Percentiles rank a stretch among this genome's conserved stretches.
These are phyloP conservation scores for Drosophila pruinosa DNA, from an alignment of 1,140 invertebrate species.

Conservation along the genomic window DNA sequence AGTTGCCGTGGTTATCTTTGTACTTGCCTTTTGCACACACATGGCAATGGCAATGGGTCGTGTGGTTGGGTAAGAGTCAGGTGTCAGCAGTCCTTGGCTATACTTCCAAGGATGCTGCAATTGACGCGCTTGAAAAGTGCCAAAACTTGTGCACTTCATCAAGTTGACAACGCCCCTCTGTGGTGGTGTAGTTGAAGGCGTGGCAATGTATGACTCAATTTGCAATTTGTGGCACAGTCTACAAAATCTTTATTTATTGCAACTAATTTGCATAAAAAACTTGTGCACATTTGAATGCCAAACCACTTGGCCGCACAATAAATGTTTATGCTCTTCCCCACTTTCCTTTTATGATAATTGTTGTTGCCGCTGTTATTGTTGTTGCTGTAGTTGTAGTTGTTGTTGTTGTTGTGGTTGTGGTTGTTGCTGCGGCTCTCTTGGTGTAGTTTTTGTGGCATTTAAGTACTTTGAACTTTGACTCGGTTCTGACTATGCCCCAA, in stretches of 20 bases:
- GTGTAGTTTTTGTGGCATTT: conserved; percentile 16
- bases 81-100: conserved; percentile 10
- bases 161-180: neutral
- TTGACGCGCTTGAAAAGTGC: conserved; percentile 34
- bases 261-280: conserved; percentile 42
- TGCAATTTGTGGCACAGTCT: conserved; percentile 14
- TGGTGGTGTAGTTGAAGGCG: conserved; percentile 1
- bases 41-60: neutral
- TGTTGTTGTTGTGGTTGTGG: neutral
- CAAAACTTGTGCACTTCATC: conserved; percentile 35
- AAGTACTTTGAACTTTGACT: conserved; percentile 24
- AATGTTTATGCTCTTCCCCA: conserved; percentile 13
- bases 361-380: neutral
- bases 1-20: conserved; percentile 45
- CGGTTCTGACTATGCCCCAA: neutral
- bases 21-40: neutral
- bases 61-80: neutral
- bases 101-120: conserved; percentile 40
- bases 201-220: conserved; percentile 26
- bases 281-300: conserved; percentile 18
- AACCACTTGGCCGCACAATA: conserved; percentile 18
- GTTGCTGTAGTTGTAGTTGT: neutral
- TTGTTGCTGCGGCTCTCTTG: neutral
- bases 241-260: conserved; percentile 40
- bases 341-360: conserved; percentile 13